phyloP scores from a whole-genome alignment of 2,888 invertebrate genomes.

The Caradrina clavipalpis region DNA sequence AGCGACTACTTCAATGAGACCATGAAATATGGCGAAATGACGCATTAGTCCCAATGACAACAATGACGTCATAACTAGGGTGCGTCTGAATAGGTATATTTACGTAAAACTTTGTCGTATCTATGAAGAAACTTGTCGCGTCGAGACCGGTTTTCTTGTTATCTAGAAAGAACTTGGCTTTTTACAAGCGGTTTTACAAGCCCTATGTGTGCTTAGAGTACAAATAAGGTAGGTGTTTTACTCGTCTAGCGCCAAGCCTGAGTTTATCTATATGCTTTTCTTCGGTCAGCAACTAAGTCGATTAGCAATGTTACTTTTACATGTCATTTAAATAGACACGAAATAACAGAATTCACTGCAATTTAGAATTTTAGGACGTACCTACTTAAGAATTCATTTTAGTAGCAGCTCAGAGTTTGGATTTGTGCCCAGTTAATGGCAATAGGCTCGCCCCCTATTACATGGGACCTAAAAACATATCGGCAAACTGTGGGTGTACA shows the following conservation, averaged over 20 bases:
- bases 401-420: too few relatives aligned
- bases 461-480: too few relatives aligned
- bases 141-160: slow-evolving; percentile 1
- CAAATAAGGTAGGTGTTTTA: slow-evolving; percentile 8
- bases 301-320: too few relatives aligned
- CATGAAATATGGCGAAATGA: slow-evolving; percentile 16
- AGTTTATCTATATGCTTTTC: too few relatives aligned
- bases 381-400: too few relatives aligned
- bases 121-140: slow-evolving; percentile 13
- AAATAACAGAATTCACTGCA: too few relatives aligned
- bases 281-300: too few relatives aligned
- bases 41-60: slow-evolving; percentile 5
- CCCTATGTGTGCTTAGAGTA: not conserved
- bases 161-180: slow-evolving; percentile 3
- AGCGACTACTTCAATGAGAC: slow-evolving; percentile 35
- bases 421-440: too few relatives aligned
- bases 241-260: not conserved
- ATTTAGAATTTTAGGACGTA: too few relatives aligned
- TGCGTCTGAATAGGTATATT: slow-evolving; percentile 11
- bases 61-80: slow-evolving; percentile 30
- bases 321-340: too few relatives aligned
- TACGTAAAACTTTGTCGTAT: slow-evolving; percentile 5
- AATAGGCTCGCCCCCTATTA: too few relatives aligned
- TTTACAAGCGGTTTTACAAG: not conserved
- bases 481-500: too few relatives aligned